These are phyloP conservation scores for Elanoides forficatus DNA, from an alignment of 2,113 vertebrate genomes.

Conservation along the genomic window DNA sequence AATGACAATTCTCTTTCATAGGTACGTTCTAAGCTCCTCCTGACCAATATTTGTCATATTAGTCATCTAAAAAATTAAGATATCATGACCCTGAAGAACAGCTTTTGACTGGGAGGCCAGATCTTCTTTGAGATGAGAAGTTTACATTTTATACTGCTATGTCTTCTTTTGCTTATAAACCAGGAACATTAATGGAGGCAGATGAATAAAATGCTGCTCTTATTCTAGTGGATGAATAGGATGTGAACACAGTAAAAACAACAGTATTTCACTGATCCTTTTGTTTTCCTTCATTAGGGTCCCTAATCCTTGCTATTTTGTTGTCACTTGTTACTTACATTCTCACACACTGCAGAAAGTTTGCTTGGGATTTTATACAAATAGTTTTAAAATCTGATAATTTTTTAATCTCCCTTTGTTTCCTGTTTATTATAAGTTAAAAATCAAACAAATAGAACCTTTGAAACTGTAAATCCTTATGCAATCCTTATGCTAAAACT, in stretches of 20 bases:
- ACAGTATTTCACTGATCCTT: background rate
- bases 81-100: background rate
- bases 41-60: background rate
- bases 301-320: background rate
- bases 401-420: background rate
- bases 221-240: background rate
- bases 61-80: background rate
- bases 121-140: background rate
- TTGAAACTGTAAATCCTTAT: background rate
- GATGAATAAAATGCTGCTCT: background rate
- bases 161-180: background rate
- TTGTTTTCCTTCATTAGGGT: background rate
- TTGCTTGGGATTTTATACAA: background rate
- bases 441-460: background rate
- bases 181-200: background rate
- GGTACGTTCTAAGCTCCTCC: background rate
- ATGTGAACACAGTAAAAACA: background rate
- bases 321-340: background rate
- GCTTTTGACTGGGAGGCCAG: background rate
- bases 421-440: background rate
- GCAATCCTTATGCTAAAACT: background rate
- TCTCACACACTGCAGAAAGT: background rate
- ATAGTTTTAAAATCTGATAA: background rate
- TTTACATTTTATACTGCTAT: background rate
- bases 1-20: background rate